Percentiles rank a stretch among this genome's conserved stretches.
Conservation (phyloP, 1,140 invertebrate species). For the Euwallacea fornicatus region DNA sequence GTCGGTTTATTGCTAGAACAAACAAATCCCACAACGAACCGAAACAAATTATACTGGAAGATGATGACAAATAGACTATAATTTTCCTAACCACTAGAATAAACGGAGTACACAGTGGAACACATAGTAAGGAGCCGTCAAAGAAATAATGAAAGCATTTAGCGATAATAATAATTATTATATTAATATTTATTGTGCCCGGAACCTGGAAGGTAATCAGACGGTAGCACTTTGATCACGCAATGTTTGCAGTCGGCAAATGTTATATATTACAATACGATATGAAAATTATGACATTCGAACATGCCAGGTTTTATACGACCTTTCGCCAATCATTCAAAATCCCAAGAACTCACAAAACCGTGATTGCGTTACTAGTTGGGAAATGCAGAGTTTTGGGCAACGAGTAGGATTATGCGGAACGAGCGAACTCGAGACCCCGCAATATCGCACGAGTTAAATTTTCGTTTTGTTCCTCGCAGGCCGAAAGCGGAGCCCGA, state of each 20-base stretch:
- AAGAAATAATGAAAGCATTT: constrained; percentile 10
- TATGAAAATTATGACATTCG: too few relatives aligned
- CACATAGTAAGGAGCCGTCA: constrained; percentile 11
- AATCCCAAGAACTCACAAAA: too few relatives aligned
- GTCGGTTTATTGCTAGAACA: too few relatives aligned
- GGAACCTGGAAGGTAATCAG: constrained; percentile 2
- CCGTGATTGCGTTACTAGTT: too few relatives aligned
- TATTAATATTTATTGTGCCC: constrained; percentile 21
- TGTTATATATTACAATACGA: constrained; percentile 5
- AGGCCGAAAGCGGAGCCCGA: too few relatives aligned
- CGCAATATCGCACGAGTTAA: too few relatives aligned
- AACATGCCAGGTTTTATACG: too few relatives aligned
- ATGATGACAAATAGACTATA: constrained; percentile 14
- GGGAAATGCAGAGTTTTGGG: too few relatives aligned
- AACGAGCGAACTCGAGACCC: too few relatives aligned
- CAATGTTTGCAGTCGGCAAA: neutral
- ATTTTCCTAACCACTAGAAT: constrained; percentile 20
- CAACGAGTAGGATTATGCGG: too few relatives aligned
- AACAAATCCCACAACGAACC: neutral
- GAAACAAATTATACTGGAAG: constrained; percentile 3
- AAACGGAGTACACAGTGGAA: constrained; percentile 17
- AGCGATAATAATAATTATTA: constrained; percentile 21
- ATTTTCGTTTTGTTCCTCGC: too few relatives aligned
- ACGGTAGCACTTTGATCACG: constrained; percentile 24
- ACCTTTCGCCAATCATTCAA: too few relatives aligned